phyloP scores from a whole-genome alignment of 2,797 vertebrate genomes.

The Megalops cyprinoides region DNA sequence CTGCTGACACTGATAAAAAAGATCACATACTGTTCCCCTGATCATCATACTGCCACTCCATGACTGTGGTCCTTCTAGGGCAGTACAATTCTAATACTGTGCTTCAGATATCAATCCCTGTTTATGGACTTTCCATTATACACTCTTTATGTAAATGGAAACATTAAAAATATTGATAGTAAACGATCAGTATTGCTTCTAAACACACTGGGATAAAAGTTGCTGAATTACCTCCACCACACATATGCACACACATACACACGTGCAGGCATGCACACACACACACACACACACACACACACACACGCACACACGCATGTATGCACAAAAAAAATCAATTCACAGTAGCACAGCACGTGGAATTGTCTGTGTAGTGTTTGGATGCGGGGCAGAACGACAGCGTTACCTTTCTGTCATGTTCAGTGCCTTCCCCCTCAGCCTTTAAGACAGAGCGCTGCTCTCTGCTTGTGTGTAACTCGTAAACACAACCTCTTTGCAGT shows the following conservation, averaged over 20 bases:
- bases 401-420: slow-evolving; percentile 84
- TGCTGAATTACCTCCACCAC: slow-evolving; percentile 52
- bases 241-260: slow-evolving; percentile 21
- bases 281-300: no score
- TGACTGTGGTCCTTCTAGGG: not conserved
- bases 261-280: no score
- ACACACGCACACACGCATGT: no score
- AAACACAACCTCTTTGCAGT: slow-evolving; percentile 95
- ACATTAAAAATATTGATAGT: not conserved
- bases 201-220: slow-evolving; percentile 19
- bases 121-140: not conserved
- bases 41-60: no score
- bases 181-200: not conserved
- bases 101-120: not conserved
- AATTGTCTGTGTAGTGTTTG: slow-evolving; percentile 54
- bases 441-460: slow-evolving; percentile 91
- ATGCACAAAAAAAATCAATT: slow-evolving; percentile 56
- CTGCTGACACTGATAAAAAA: no score
- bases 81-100: not conserved
- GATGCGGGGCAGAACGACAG: slow-evolving; percentile 72
- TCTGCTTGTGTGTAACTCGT: slow-evolving; percentile 93
- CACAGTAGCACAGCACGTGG: slow-evolving; percentile 60
- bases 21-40: no score
- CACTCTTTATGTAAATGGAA: slow-evolving; percentile 6
- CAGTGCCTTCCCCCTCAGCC: slow-evolving; percentile 79